Conservation (phyloP, 2,113 vertebrate species). For the Sterrhoptilus dennistouni region DNA sequence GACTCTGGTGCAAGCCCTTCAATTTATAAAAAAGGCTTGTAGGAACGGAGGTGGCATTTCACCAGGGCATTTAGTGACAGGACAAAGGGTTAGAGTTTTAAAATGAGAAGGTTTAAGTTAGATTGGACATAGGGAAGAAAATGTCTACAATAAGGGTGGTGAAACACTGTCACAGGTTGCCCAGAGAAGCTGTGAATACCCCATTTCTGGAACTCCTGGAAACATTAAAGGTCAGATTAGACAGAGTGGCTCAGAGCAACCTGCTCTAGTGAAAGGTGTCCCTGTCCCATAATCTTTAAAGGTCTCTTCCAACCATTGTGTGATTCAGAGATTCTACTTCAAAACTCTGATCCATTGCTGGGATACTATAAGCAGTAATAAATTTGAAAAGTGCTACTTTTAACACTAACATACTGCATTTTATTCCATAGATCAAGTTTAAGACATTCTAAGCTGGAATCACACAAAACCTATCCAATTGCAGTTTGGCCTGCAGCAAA, state of each 20-base stretch:
- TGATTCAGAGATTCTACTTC: neutral
- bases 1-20: neutral
- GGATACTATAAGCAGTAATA: neutral
- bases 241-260: neutral
- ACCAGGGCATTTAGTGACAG: neutral
- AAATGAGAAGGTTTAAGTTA: neutral
- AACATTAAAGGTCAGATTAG: neutral
- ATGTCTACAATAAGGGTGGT: neutral
- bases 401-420: neutral
- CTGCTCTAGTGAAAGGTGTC: neutral
- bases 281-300: neutral
- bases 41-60: fast-evolving
- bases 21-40: neutral
- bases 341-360: neutral
- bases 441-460: neutral
- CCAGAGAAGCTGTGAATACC: neutral
- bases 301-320: neutral
- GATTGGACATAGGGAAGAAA: neutral
- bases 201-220: neutral
- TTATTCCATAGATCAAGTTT: neutral
- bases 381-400: neutral
- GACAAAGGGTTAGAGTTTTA: neutral
- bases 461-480: neutral
- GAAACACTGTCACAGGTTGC: neutral
- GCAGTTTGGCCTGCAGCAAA: neutral